phyloP scores from a whole-genome alignment of 2,888 invertebrate genomes.

The Ormyrus pomaceus region DNA sequence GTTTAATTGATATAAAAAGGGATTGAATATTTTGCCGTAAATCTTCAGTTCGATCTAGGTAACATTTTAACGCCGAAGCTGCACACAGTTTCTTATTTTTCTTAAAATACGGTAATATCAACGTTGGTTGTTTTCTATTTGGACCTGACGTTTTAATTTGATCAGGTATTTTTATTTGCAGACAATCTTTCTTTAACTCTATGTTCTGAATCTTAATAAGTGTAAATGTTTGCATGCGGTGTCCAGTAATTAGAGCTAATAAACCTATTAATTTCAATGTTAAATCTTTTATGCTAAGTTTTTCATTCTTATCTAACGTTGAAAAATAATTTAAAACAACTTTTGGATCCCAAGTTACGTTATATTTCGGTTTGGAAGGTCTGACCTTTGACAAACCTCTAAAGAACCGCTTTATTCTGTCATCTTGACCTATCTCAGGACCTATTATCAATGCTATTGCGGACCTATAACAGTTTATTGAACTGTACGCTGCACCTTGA shows the following conservation, averaged over 20 bases:
- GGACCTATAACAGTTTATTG: conserved; percentile 48
- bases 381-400: conserved; percentile 43
- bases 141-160: conserved; percentile 52
- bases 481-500: conserved; percentile 27
- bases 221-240: conserved; percentile 54
- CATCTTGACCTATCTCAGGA: conserved; percentile 48
- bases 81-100: conserved; percentile 35
- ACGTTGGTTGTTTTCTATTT: conserved; percentile 30
- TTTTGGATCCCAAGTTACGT: conserved; percentile 56
- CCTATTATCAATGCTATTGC: conserved; percentile 48
- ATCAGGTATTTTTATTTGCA: conserved; percentile 52
- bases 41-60: conserved; percentile 35
- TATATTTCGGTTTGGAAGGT: conserved; percentile 52
- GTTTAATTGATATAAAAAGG: conserved; percentile 45
- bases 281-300: conserved; percentile 43
- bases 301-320: conserved; percentile 22
- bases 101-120: conserved; percentile 35
- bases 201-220: conserved; percentile 55
- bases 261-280: conserved; percentile 43
- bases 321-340: conserved; percentile 48
- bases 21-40: conserved; percentile 18
- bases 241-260: conserved; percentile 51
- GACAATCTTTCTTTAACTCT: background rate
- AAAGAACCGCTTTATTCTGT: conserved; percentile 56
- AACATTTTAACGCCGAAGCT: conserved; percentile 16